Percentiles rank a stretch among this genome's conserved stretches.
These are phyloP conservation scores for Lycodopsis pacificus DNA, from an alignment of 2,797 vertebrate species.

Conservation along the genomic window DNA sequence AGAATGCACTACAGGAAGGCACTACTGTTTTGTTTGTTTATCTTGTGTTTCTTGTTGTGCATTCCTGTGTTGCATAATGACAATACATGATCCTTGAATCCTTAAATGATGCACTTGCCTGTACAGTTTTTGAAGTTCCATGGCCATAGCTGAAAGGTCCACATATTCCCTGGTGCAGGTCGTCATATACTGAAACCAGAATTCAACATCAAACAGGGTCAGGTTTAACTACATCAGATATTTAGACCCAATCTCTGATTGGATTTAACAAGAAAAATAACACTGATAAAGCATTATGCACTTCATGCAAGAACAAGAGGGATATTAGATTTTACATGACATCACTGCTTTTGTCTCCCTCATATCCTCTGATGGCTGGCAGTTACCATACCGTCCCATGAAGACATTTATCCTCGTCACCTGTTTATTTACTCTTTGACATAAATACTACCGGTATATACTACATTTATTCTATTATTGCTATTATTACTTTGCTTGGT, in stretches of 20 bases:
- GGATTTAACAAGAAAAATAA: too few species aligned
- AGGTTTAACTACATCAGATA: not conserved
- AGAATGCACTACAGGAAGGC: too few species aligned
- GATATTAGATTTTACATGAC: not conserved
- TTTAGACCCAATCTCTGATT: not conserved
- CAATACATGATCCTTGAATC: not conserved
- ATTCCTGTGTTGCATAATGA: not conserved
- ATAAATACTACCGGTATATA: not conserved
- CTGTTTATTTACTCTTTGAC: not conserved
- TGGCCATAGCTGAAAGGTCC: constrained; percentile 87
- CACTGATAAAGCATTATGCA: not conserved
- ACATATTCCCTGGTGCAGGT: constrained; percentile 87
- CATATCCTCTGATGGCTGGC: too few species aligned
- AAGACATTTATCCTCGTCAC: not conserved
- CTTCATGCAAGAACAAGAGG: too few species aligned
- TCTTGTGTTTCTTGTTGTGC: too few species aligned
- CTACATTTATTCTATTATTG: not conserved
- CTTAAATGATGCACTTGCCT: constrained; percentile 81
- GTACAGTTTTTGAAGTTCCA: constrained; percentile 90
- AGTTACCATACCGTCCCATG: not conserved
- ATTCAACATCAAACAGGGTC: not conserved
- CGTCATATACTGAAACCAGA: constrained; percentile 88
- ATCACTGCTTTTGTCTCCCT: too few species aligned
- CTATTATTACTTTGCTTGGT: not conserved
- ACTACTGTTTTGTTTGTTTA: too few species aligned